Evolutionary conservation across 2,797 vertebrate genomes (phyloP).

Genomic region (Sandelia bainsii): DNA sequence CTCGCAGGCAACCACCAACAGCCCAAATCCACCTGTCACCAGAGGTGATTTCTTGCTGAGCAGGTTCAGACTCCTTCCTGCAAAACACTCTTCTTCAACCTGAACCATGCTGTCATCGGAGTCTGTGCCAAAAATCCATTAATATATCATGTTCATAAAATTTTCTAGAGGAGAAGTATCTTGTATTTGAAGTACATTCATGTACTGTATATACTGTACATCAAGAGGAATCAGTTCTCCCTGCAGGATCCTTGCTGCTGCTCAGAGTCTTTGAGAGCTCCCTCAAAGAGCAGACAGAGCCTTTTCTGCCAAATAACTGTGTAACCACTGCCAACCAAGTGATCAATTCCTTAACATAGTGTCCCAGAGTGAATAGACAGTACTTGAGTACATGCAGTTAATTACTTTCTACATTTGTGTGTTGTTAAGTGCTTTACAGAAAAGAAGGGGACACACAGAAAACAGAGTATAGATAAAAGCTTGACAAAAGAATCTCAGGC

Average conservation of each 20-base stretch:
- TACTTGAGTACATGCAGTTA: neutral
- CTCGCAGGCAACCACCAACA: too few species aligned
- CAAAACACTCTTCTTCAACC: too few species aligned
- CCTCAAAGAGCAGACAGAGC: neutral
- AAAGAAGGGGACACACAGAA: too few species aligned
- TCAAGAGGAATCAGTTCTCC: neutral
- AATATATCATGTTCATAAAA: too few species aligned
- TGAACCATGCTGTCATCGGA: too few species aligned
- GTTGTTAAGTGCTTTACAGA: neutral
- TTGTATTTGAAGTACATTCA: too few species aligned
- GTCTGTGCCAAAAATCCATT: too few species aligned
- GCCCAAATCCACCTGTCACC: too few species aligned
- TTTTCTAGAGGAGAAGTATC: too few species aligned
- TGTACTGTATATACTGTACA: neutral
- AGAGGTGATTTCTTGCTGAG: too few species aligned
- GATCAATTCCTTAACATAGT: neutral
- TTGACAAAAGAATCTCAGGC: neutral
- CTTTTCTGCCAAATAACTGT: neutral
- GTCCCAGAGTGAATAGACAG: slow-evolving; percentile 6
- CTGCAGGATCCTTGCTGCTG: neutral
- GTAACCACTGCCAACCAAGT: neutral
- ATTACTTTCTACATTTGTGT: slow-evolving; percentile 6
- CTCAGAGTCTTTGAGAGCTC: neutral
- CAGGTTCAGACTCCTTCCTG: too few species aligned
- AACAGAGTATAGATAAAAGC: neutral